A percentile compares a stretch with the other conserved stretches of the same genome.
These are phyloP conservation scores for Tenthredo scrophulariae DNA, from an alignment of 2,888 invertebrate genomes.

Conservation along the genomic window DNA sequence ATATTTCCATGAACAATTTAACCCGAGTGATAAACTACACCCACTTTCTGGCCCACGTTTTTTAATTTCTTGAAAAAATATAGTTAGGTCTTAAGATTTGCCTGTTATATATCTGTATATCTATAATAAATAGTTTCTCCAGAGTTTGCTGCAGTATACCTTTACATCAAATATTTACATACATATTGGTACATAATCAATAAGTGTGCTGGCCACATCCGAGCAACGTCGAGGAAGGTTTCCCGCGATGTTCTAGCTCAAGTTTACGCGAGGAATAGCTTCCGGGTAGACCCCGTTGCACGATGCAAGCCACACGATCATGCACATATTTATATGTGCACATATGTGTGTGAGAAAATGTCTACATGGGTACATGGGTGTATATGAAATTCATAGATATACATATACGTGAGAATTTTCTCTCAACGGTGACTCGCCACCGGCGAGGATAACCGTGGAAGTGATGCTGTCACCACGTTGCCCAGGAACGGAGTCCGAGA, in stretches of 20 bases:
- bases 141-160: background rate
- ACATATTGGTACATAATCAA: constrained; percentile 8
- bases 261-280: constrained; percentile 31
- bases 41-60: too few relatives aligned
- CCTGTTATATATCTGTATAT: background rate
- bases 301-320: background rate
- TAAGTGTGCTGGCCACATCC: background rate
- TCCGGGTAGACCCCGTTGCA: constrained; percentile 29
- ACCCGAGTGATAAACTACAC: too few relatives aligned
- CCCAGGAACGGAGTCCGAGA: constrained; percentile 30
- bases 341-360: background rate
- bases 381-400: background rate
- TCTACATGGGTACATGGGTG: background rate
- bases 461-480: constrained; percentile 49
- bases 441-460: constrained; percentile 34
- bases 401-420: constrained; percentile 10
- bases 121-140: background rate
- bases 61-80: too few relatives aligned
- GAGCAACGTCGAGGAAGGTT: background rate
- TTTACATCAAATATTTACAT: background rate
- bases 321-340: background rate
- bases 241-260: constrained; percentile 28
- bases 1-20: too few relatives aligned
- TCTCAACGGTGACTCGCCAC: constrained; percentile 25
- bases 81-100: too few relatives aligned